Percentiles rank a stretch among this genome's conserved stretches.
These are phyloP conservation scores for Epinephelus lanceolatus DNA, from an alignment of 2,113 vertebrate genomes.

Conservation along the genomic window DNA sequence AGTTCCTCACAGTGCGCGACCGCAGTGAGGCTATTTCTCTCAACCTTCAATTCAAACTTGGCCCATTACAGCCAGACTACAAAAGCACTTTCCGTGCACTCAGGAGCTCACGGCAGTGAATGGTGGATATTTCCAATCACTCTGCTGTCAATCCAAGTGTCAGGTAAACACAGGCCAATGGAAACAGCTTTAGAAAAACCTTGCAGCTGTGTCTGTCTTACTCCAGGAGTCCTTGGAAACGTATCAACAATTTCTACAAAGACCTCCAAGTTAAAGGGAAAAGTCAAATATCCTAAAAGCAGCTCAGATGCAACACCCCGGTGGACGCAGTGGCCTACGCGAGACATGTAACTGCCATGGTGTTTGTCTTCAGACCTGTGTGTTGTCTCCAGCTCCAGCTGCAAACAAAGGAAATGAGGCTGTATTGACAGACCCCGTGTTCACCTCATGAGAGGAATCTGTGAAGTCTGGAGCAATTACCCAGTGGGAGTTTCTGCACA, in stretches of 20 bases:
- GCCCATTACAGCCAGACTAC: constrained; percentile 90
- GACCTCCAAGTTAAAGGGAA: constrained; percentile 82
- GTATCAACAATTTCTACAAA: constrained; percentile 84
- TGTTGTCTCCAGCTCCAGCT: constrained; percentile 52
- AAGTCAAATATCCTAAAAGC: constrained; percentile 81
- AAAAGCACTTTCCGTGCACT: constrained; percentile 90
- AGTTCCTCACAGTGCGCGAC: constrained; percentile 85
- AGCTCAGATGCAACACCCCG: constrained; percentile 57
- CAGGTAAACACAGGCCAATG: constrained; percentile 89
- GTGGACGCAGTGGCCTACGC: constrained; percentile 52
- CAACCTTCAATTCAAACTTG: constrained; percentile 91
- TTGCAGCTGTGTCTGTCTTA: constrained; percentile 81
- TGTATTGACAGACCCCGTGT: constrained; percentile 69
- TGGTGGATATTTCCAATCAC: constrained; percentile 91
- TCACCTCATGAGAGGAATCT: constrained; percentile 66
- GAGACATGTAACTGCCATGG: constrained; percentile 54
- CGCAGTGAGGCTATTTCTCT: constrained; percentile 87
- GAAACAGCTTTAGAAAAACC: constrained; percentile 86
- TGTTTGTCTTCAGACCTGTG: constrained; percentile 57
- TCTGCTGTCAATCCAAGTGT: constrained; percentile 90
- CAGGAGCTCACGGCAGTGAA: constrained; percentile 86
- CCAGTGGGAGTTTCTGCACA: constrained; percentile 51
- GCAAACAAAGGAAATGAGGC: constrained; percentile 64
- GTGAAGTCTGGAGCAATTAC: constrained; percentile 59
- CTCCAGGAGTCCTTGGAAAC: constrained; percentile 80